Evolutionary conservation across 2,888 invertebrate species (phyloP).

Genomic region (Neocrepidodera transversa): DNA sequence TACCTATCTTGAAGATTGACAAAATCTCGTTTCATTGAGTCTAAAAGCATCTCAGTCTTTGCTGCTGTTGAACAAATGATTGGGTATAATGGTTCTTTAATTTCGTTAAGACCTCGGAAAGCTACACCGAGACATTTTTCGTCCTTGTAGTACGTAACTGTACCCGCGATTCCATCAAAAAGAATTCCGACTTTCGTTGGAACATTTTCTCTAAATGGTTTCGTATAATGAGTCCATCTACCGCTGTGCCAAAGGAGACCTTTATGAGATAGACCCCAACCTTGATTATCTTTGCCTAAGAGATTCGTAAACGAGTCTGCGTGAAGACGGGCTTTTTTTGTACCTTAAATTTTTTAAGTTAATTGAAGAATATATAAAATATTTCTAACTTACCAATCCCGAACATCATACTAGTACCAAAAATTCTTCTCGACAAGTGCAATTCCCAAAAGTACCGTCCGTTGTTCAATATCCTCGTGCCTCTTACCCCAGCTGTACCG

Average conservation of each 20-base stretch:
- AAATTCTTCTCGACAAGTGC: conserved; percentile 66
- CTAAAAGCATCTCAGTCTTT: conserved; percentile 75
- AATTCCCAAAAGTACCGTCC: conserved; percentile 73
- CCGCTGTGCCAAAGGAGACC: conserved; percentile 75
- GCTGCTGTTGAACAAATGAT: conserved; percentile 77
- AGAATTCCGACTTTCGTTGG: conserved; percentile 72
- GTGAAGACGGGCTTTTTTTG: conserved; percentile 63
- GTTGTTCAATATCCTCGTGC: conserved; percentile 70
- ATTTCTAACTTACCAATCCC: conserved; percentile 64
- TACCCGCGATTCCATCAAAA: conserved; percentile 73
- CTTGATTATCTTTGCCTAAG: conserved; percentile 72
- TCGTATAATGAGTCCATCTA: conserved; percentile 68
- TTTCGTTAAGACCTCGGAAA: conserved; percentile 69
- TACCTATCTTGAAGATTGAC: conserved; percentile 69
- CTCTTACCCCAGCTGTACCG: conserved; percentile 75
- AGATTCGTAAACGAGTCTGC: conserved; percentile 74
- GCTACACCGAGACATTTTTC: conserved; percentile 74
- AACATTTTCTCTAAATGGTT: conserved; percentile 74
- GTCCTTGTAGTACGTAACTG: conserved; percentile 75
- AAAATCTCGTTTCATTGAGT: conserved; percentile 67
- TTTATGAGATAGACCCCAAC: conserved; percentile 79
- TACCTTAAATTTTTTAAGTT: conserved; percentile 43
- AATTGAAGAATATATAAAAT: neutral
- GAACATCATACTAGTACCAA: conserved; percentile 80
- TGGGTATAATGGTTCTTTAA: conserved; percentile 71